phyloP scores from a whole-genome alignment of 64 coral and sea anemone genomes.

The Montipora efflorescens region DNA sequence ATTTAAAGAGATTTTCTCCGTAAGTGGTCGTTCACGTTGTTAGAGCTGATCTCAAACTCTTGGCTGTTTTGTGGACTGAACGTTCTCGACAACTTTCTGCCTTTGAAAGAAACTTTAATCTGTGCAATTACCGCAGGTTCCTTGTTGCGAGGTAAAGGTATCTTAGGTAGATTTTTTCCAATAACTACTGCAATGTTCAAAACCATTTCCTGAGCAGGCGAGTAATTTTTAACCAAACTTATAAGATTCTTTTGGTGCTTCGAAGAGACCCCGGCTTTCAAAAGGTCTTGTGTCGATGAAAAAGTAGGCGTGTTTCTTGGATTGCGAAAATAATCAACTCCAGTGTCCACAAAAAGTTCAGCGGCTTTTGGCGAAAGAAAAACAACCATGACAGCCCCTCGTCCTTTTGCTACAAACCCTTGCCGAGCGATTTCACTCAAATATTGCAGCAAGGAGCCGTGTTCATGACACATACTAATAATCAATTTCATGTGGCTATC shows the following conservation, averaged over 20 bases:
- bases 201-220: constrained; percentile 84
- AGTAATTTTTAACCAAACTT: constrained; percentile 69
- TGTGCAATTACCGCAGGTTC: constrained; percentile 88
- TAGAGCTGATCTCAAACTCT: constrained; percentile 7
- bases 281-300: constrained; percentile 79
- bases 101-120: constrained; percentile 72
- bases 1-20: constrained; percentile 59
- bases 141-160: constrained; percentile 85
- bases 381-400: constrained; percentile 88
- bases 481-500: constrained; percentile 93
- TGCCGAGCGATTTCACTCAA: constrained; percentile 79
- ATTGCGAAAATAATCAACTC: constrained; percentile 88
- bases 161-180: constrained; percentile 76
- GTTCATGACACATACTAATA: constrained; percentile 66
- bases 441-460: constrained; percentile 64
- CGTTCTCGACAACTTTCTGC: constrained; percentile 37
- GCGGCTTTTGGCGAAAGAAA: constrained; percentile 92
- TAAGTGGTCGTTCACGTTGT: neutral
- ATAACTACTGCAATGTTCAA: constrained; percentile 93
- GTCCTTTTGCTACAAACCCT: constrained; percentile 85
- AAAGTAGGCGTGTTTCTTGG: constrained; percentile 86
- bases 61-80: constrained; percentile 72
- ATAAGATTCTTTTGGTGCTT: constrained; percentile 89
- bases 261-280: constrained; percentile 74
- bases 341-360: constrained; percentile 90